Evolutionary conservation across 2,797 vertebrate genomes (phyloP).

Genomic region (Falco biarmicus): DNA sequence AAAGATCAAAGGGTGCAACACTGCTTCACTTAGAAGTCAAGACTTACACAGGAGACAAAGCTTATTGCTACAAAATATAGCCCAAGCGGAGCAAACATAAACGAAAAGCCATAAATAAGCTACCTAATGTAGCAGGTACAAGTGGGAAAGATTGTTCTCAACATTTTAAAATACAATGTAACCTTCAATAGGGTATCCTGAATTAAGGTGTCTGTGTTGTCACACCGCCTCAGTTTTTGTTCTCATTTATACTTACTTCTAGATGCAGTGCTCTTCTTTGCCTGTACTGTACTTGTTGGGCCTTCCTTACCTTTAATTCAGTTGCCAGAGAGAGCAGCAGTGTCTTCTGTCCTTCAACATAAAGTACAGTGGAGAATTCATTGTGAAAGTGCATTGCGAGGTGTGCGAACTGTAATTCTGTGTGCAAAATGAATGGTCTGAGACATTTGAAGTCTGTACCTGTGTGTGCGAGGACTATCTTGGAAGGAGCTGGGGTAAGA

Average conservation of each 20-base stretch:
- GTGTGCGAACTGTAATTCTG: neutral
- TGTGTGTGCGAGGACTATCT: neutral
- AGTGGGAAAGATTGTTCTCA: neutral
- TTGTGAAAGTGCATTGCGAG: neutral
- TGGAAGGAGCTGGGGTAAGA: neutral
- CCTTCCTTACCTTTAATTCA: neutral
- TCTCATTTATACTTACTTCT: neutral
- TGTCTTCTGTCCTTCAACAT: neutral
- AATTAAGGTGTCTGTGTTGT: neutral
- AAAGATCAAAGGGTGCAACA: neutral
- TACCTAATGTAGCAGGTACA: neutral
- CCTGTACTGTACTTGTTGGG: neutral
- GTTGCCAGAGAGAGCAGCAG: neutral
- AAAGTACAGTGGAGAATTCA: neutral
- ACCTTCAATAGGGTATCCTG: neutral
- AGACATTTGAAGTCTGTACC: neutral
- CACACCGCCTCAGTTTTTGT: neutral
- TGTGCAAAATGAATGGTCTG: neutral
- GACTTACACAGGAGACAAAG: neutral
- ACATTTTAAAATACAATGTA: neutral
- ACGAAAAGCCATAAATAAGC: neutral
- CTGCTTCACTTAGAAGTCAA: neutral
- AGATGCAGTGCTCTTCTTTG: neutral
- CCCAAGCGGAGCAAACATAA: neutral
- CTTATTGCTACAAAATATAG: neutral